Percentiles rank a stretch among this genome's conserved stretches.
Conservation (phyloP, 2,797 vertebrate genomes). For the Helostoma temminkii region DNA sequence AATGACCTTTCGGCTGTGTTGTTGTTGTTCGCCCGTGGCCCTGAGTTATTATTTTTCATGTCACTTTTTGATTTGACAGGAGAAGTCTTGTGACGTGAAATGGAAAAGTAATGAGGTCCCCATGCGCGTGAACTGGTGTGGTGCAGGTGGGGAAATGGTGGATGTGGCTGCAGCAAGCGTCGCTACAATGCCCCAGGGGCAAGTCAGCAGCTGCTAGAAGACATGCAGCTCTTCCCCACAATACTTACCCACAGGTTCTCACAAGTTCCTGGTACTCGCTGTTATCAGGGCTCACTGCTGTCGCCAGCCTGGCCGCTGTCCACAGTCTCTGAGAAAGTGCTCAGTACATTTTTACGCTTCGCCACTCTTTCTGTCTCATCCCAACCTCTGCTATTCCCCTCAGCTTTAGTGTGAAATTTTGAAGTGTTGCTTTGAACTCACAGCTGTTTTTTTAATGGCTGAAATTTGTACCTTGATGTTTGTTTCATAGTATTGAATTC, state of each 20-base stretch:
- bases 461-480: slow-evolving; percentile 59
- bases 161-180: slow-evolving; percentile 46
- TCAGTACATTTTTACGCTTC: slow-evolving; percentile 68
- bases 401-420: slow-evolving; percentile 58
- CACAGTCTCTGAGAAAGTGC: slow-evolving; percentile 62
- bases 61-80: slow-evolving; percentile 69
- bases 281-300: slow-evolving; percentile 72
- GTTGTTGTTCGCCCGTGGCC: slow-evolving; percentile 49
- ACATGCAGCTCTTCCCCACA: slow-evolving; percentile 51
- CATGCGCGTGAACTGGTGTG: slow-evolving; percentile 20
- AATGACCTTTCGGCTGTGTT: slow-evolving; percentile 69
- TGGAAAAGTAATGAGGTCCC: slow-evolving; percentile 75
- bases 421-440: slow-evolving; percentile 60
- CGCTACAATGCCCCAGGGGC: slow-evolving; percentile 60
- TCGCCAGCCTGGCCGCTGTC: slow-evolving; percentile 65
- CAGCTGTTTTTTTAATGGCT: slow-evolving; percentile 52
- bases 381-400: slow-evolving; percentile 52
- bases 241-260: slow-evolving; percentile 62
- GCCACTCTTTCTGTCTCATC: slow-evolving; percentile 63
- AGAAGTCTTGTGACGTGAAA: slow-evolving; percentile 65
- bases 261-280: slow-evolving; percentile 58
- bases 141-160: slow-evolving; percentile 59
- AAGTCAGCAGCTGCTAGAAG: slow-evolving; percentile 71
- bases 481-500: slow-evolving; percentile 46
- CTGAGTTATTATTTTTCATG: slow-evolving; percentile 69